These are phyloP conservation scores for Protobothrops flavoviridis DNA, from an alignment of 2,113 vertebrate genomes.

Conservation along the genomic window DNA sequence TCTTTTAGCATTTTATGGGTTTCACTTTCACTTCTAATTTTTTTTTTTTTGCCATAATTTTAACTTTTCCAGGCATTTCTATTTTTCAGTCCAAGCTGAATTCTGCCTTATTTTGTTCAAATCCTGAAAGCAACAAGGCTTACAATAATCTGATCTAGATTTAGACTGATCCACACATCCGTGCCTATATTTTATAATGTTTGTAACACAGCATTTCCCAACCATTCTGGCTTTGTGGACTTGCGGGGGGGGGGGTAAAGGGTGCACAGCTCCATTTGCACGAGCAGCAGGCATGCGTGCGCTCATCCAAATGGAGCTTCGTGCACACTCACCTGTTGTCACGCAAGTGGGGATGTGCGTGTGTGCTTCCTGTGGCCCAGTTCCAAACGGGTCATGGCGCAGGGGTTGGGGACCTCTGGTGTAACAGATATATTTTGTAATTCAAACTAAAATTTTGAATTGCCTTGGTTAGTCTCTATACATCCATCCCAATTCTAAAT, in stretches of 20 bases:
- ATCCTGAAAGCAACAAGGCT: not conserved
- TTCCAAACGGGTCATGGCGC: too few species aligned
- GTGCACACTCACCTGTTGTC: too few species aligned
- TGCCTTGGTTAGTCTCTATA: not conserved
- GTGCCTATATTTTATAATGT: not conserved
- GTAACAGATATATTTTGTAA: not conserved
- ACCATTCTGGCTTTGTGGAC: too few species aligned
- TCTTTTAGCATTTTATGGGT: not conserved
- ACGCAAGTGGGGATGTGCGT: too few species aligned
- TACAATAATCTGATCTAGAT: not conserved
- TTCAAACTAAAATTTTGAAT: not conserved
- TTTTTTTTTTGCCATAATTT: not conserved
- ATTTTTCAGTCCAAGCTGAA: not conserved
- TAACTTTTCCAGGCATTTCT: not conserved
- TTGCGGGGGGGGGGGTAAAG: too few species aligned
- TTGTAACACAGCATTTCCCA: not conserved
- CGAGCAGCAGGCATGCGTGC: too few species aligned
- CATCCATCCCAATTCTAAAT: not conserved
- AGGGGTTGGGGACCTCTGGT: too few species aligned
- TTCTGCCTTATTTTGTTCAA: not conserved
- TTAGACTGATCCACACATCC: not conserved
- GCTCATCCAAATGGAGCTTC: too few species aligned
- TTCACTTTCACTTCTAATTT: not conserved
- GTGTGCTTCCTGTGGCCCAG: too few species aligned
- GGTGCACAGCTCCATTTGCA: too few species aligned